Conservation (phyloP, 2,888 invertebrate species). For the Petrolisthes cinctipes region DNA sequence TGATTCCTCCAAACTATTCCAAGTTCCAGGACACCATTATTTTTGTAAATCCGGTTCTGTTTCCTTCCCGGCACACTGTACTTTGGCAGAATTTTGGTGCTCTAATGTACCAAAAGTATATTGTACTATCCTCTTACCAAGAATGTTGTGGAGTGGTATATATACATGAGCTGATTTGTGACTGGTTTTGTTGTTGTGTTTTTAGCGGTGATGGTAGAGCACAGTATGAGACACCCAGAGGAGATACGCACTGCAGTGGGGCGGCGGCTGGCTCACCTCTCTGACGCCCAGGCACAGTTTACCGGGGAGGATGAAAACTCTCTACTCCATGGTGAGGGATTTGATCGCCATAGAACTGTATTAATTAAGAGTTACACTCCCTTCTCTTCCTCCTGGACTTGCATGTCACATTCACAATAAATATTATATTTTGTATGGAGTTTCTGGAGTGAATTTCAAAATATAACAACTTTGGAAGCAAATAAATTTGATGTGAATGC, state of each 20-base stretch:
- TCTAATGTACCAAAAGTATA: too few species aligned
- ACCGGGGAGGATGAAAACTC: constrained; percentile 78
- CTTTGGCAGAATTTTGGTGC: too few species aligned
- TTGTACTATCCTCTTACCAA: too few species aligned
- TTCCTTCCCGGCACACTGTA: too few species aligned
- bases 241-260: constrained; percentile 68
- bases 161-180: too few species aligned
- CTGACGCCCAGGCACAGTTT: constrained; percentile 67
- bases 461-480: too few species aligned
- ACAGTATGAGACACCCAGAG: constrained; percentile 66
- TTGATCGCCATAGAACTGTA: neutral
- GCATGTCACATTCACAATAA: neutral
- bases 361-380: neutral
- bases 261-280: constrained; percentile 68
- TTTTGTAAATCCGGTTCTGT: too few species aligned
- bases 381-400: neutral
- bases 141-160: too few species aligned
- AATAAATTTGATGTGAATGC: too few species aligned
- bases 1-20: too few species aligned
- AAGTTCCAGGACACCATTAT: too few species aligned
- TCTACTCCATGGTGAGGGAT: constrained; percentile 61
- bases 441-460: neutral
- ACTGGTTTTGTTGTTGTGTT: too few species aligned
- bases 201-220: constrained; percentile 65
- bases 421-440: neutral